Percentiles rank a stretch among this genome's conserved stretches.
phyloP scores from a whole-genome alignment of 2,113 vertebrate genomes.

The Scartelaos histophorus region DNA sequence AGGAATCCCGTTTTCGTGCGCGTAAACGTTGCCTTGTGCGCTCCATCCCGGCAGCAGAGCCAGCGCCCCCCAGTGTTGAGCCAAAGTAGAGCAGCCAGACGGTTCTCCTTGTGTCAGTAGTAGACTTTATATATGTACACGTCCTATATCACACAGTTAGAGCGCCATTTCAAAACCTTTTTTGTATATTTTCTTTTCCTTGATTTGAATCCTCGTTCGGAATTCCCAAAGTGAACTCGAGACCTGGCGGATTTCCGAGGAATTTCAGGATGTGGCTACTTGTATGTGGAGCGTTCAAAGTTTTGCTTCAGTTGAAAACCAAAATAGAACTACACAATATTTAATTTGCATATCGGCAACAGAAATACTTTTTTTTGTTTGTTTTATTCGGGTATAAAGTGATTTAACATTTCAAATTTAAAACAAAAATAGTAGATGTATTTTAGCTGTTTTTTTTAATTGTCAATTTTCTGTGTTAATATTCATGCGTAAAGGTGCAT shows the following conservation, averaged over 20 bases:
- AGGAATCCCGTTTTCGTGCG: not conserved
- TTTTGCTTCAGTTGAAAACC: too few species aligned
- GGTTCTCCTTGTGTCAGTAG: constrained; percentile 5
- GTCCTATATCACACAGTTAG: constrained; percentile 2
- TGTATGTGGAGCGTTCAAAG: not conserved
- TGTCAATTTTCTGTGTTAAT: not conserved
- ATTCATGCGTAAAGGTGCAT: not conserved
- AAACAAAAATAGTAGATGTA: not conserved
- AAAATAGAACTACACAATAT: not conserved
- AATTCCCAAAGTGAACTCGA: not conserved
- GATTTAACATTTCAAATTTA: not conserved
- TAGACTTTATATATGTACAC: constrained; percentile 4
- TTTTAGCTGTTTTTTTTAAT: too few species aligned
- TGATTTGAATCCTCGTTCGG: not conserved
- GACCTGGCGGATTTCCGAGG: not conserved
- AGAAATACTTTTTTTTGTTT: not conserved
- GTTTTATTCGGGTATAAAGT: not conserved
- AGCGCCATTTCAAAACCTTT: not conserved
- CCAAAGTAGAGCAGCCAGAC: not conserved
- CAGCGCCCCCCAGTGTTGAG: not conserved
- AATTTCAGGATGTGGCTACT: not conserved
- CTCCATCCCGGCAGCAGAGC: not conserved
- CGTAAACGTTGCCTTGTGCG: not conserved
- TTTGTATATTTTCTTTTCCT: not conserved
- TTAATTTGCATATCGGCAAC: not conserved